phyloP scores from a whole-genome alignment of 2,888 invertebrate genomes.

The Metalampra italica region DNA sequence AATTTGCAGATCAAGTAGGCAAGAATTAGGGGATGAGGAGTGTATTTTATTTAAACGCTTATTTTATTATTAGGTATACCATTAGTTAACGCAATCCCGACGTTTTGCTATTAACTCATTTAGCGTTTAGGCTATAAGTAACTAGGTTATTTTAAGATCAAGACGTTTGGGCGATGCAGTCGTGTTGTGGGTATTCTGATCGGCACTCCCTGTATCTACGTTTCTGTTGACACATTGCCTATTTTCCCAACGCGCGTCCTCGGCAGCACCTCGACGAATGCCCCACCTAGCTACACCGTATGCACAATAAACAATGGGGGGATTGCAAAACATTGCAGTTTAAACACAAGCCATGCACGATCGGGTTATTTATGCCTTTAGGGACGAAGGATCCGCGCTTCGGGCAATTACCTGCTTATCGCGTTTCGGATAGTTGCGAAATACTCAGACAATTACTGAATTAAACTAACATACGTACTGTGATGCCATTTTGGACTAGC shows the following conservation, averaged over 20 bases:
- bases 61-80: too few relatives aligned
- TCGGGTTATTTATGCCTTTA: constrained; percentile 43
- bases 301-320: constrained; percentile 53
- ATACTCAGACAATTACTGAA: neutral
- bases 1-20: too few relatives aligned
- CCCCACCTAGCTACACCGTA: constrained; percentile 23
- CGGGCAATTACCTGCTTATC: constrained; percentile 5
- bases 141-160: too few relatives aligned
- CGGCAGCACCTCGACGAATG: constrained; percentile 14
- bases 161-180: too few relatives aligned
- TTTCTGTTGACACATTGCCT: constrained; percentile 33
- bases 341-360: constrained; percentile 40
- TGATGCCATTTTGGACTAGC: neutral
- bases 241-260: constrained; percentile 35
- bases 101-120: too few relatives aligned
- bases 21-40: too few relatives aligned
- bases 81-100: too few relatives aligned
- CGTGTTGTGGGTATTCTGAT: too few relatives aligned
- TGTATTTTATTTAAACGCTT: too few relatives aligned
- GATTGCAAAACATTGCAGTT: constrained; percentile 42
- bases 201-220: too few relatives aligned
- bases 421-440: neutral
- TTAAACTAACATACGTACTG: neutral
- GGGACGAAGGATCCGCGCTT: constrained; percentile 37
- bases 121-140: too few relatives aligned